Evolutionary conservation across 2,888 invertebrate genomes (phyloP), one percentile per base, ranked within the genome.

Genomic region (Hermaeophaga mercurialis): DNA sequence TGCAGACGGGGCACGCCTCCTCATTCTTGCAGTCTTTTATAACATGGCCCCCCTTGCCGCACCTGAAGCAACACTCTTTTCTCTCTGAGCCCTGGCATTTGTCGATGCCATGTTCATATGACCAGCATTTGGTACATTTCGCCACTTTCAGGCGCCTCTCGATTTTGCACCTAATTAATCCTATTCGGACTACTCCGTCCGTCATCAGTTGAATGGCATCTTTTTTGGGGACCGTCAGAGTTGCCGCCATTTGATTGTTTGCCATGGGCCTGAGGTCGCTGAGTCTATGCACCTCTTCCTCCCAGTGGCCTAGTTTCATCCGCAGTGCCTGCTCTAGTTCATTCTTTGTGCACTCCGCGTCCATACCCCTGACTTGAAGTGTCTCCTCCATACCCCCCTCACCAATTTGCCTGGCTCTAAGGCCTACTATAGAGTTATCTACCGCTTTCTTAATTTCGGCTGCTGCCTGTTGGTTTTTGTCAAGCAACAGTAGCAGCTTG

Each of bases 331-430:
- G 6, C 14, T 24, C 7, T 24, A 36, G n/a, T 8, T 38, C 38
- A 5, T 36, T 5, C 15, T 19, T 48, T 22, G 22, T 22, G 22
- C 4, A 5, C 6, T 18, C 24, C 1, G 9, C 19, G 7, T 19
- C 36, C 38, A 48, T n/a, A 9, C 48, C 48, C 14, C 26, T 48
- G 1, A 48, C 11, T 1, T 38, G 24, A 3, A 48, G 12, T 9
- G 24, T 24, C 9, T 38, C 38, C 28, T 28, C n/a, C 2, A 3
- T 28, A 3, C 9, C 2, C 8, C 6, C 28, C 6, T 9, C 5
- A 7, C 22, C 22, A 5, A 9, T 9, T 28, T 9, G 6, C 9
- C 9, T 28, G 3, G 9, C 9, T 6, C 9, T 8, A 9, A 6
- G 9, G 6, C n/a, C 28, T 28, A 5, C 28, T n/a, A n/a, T n/a